Conservation (phyloP, 2,113 vertebrate genomes). For the Phylloscopus trochilus region DNA sequence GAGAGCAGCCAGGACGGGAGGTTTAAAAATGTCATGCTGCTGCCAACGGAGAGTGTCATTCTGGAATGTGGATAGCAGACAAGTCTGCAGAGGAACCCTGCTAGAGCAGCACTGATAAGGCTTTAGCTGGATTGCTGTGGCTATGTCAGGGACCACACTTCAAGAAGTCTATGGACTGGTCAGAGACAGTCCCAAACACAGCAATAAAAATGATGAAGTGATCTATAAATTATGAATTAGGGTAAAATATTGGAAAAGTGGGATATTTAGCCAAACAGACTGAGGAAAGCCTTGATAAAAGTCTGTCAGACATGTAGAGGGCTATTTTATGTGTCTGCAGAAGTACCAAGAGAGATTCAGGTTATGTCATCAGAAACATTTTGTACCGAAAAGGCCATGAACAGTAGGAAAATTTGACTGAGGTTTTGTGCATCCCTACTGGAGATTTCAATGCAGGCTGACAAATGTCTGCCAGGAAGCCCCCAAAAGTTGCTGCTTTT, state of each 20-base stretch:
- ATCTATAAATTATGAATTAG: background rate
- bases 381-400: background rate
- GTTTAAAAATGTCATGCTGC: background rate
- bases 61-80: background rate
- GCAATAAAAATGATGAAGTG: background rate
- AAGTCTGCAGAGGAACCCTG: background rate
- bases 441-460: background rate
- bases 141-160: conserved; percentile 21
- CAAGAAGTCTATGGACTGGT: background rate
- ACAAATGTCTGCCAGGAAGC: background rate
- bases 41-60: background rate
- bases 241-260: background rate
- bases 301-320: background rate
- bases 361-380: background rate
- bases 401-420: background rate
- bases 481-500: background rate
- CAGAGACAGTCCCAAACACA: background rate
- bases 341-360: background rate
- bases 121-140: background rate
- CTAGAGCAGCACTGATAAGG: conserved; percentile 14
- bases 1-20: background rate
- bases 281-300: background rate
- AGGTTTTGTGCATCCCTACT: background rate
- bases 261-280: background rate
- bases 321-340: background rate